These are phyloP conservation scores for Thunnus thynnus DNA, from an alignment of 2,113 vertebrate species.

Conservation along the genomic window DNA sequence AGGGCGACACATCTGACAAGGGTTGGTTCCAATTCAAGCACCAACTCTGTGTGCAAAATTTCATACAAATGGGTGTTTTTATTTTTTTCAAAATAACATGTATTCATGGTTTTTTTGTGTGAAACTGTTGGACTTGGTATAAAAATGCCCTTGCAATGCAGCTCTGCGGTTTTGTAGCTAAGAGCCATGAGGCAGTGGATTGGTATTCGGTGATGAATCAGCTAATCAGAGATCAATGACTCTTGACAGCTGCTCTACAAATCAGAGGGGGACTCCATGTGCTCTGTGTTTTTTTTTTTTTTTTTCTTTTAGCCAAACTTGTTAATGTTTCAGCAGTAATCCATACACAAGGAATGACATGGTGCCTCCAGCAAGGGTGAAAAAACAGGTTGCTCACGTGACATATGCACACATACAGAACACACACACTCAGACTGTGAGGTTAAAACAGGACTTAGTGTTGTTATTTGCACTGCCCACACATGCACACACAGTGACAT, in stretches of 20 bases:
- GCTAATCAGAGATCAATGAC: slow-evolving; percentile 47
- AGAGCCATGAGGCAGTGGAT: slow-evolving; percentile 11
- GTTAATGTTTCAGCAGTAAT: slow-evolving; percentile 31
- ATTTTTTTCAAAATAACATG: background rate
- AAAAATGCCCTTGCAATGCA: background rate
- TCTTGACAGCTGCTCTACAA: slow-evolving; percentile 39
- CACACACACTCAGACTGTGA: background rate
- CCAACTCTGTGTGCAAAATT: too few species aligned
- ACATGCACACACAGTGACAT: background rate
- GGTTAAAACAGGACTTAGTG: background rate
- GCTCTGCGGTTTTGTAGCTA: background rate
- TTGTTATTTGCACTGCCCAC: background rate
- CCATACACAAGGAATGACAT: slow-evolving; percentile 13
- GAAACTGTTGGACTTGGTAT: background rate
- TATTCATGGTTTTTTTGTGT: background rate
- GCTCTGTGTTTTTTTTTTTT: slow-evolving; percentile 2
- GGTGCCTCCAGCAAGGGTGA: background rate
- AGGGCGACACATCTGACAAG: too few species aligned
- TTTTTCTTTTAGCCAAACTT: slow-evolving; percentile 35
- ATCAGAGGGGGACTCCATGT: slow-evolving; percentile 20
- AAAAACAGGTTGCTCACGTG: background rate
- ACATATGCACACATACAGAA: background rate
- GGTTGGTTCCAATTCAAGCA: too few species aligned
- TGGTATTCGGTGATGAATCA: slow-evolving; percentile 36
- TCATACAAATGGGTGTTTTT: too few species aligned